Evolutionary conservation across 2,113 vertebrate genomes (phyloP), one percentile per base, ranked within the genome.

Genomic region (Sceloporus tristichus): DNA sequence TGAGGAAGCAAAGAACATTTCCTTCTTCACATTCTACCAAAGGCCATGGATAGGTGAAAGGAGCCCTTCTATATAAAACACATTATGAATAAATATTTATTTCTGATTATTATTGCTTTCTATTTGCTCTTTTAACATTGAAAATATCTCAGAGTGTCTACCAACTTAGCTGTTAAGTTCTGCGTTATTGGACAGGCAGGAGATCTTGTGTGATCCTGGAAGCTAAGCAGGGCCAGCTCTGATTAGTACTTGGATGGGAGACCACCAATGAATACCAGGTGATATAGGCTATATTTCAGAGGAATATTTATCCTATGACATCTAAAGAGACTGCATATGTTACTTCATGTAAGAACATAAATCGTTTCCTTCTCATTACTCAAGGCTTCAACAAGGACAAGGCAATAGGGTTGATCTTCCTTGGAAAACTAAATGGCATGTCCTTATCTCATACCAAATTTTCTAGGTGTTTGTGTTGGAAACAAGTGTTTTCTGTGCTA

Each of bases 261-360:
- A 48, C 48, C 48, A 48, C 48, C 48, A 48, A 48, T 48, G 48
- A 48, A 48, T 48, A 48, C 48, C 48, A 48, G 48, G 48, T 48
- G 48, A 48, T 48, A 7, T 48, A 48, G 4, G 48, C 48, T 48
- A 48, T 48, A 48, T 48, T 48, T 48, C 48, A 48, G 48, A 48
- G 48, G 48, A 48, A 40, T 65, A 62, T 42, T 42, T 40, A 68
- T 11, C 62, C 40, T 18, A 78, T n/a, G 42, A 48, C 25, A 65
- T 3, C 9, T 87, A 9, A 62, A 79, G 53, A 42, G 42, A 25
- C 0, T 8, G 4, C 27, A 23, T 0, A 0, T 2, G 4, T 40
- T 59, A 38, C 70, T 85, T 74, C 59, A 79, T 90, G 82, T 74
- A n/a, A 83, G 59, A 83, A 5, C 16, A 2, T 21, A 34, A 54